Evolutionary conservation across 2,888 invertebrate genomes (phyloP).

Genomic region (Drosophila anomalipes): DNA sequence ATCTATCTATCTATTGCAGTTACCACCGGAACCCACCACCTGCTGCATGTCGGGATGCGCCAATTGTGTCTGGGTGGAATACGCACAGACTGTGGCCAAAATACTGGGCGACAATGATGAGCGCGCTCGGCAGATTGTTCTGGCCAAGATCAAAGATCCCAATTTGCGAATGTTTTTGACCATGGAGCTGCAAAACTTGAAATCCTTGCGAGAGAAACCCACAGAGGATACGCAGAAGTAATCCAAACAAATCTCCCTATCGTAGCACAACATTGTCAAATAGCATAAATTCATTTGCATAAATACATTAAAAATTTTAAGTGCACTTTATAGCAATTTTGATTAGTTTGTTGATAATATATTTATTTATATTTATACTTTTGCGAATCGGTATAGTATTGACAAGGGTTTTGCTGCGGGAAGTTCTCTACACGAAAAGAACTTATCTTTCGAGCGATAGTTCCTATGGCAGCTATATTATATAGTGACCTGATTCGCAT

Average conservation of each 20-base stretch:
- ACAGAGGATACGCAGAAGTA: conserved; percentile 36
- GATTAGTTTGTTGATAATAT: too few relatives aligned
- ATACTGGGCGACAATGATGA: conserved; percentile 89
- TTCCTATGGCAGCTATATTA: not conserved
- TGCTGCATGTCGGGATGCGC: conserved; percentile 97
- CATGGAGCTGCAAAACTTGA: conserved; percentile 89
- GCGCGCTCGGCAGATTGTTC: conserved; percentile 89
- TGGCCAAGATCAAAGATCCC: conserved; percentile 91
- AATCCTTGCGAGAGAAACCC: conserved; percentile 37
- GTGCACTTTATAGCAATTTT: not conserved
- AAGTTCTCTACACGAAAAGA: not conserved
- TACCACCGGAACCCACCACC: conserved; percentile 88
- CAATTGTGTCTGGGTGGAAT: conserved; percentile 96
- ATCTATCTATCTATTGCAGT: conserved; percentile 49
- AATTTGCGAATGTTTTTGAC: conserved; percentile 93
- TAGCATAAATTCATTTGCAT: not conserved
- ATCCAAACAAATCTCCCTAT: conserved; percentile 25
- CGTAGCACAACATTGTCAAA: conserved; percentile 10
- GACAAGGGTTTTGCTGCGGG: not conserved
- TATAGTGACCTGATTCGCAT: not conserved
- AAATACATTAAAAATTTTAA: conserved; percentile 5
- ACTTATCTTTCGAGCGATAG: not conserved
- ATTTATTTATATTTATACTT: not conserved
- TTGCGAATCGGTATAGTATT: not conserved
- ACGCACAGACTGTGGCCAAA: conserved; percentile 91